These are phyloP conservation scores for Zygaena filipendulae DNA, from an alignment of 2,888 invertebrate genomes.

Conservation along the genomic window DNA sequence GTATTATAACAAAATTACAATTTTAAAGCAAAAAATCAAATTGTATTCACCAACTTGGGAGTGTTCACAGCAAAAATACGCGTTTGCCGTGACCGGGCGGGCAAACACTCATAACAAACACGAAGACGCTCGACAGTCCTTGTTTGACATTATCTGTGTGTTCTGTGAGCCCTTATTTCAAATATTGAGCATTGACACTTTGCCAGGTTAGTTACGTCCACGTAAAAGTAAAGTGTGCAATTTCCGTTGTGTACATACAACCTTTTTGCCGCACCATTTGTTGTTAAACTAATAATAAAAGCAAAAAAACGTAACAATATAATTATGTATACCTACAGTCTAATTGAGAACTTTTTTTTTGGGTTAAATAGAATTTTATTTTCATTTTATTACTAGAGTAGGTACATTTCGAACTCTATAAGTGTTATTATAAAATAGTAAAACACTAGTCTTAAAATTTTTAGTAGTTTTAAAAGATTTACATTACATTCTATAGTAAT, in stretches of 20 bases:
- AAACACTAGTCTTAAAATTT: too few relatives aligned
- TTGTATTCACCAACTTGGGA: too few relatives aligned
- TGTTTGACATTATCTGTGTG: constrained; percentile 48
- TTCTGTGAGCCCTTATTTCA: constrained; percentile 38
- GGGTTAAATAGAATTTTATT: too few relatives aligned
- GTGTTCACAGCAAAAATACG: constrained; percentile 57
- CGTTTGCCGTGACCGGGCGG: constrained; percentile 55
- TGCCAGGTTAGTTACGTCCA: constrained; percentile 10
- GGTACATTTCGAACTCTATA: too few relatives aligned
- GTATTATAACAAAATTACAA: too few relatives aligned
- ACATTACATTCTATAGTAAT: too few relatives aligned
- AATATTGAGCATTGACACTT: constrained; percentile 17
- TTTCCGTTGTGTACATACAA: constrained; percentile 4
- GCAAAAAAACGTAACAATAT: constrained; percentile 5
- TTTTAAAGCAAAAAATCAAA: too few relatives aligned
- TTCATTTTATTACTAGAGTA: too few relatives aligned
- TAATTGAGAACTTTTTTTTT: too few relatives aligned
- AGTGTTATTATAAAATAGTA: too few relatives aligned
- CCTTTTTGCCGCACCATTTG: neutral
- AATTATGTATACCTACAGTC: too few relatives aligned
- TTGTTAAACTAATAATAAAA: neutral
- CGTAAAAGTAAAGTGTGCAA: constrained; percentile 5
- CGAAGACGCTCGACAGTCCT: constrained; percentile 34
- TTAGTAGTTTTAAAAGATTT: too few relatives aligned
- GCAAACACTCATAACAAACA: constrained; percentile 36